Evolutionary conservation across 2,888 invertebrate genomes (phyloP).

Genomic region (Lasius fuliginosus): DNA sequence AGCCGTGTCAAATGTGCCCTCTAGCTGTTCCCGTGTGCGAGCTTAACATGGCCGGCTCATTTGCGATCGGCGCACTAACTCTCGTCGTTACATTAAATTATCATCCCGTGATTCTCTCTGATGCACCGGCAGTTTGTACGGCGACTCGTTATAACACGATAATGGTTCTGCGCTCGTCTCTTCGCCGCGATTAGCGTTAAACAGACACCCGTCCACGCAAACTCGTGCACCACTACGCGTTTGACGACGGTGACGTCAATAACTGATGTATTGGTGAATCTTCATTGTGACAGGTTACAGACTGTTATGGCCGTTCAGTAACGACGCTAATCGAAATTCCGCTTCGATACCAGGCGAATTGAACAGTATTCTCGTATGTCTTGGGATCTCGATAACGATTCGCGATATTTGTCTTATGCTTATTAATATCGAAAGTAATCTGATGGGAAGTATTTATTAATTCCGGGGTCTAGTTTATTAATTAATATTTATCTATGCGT

Average conservation of each 20-base stretch:
- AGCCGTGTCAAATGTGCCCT: conserved; percentile 80
- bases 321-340: conserved; percentile 42
- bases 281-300: conserved; percentile 53
- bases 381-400: conserved; percentile 17
- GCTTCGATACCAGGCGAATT: background rate
- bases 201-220: conserved; percentile 67
- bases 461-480: background rate
- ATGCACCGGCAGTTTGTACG: conserved; percentile 76
- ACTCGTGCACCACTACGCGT: conserved; percentile 57
- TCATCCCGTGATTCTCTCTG: conserved; percentile 77
- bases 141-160: conserved; percentile 77
- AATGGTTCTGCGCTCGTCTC: conserved; percentile 71
- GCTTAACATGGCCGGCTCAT: conserved; percentile 72
- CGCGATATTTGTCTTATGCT: background rate
- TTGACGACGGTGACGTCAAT: conserved; percentile 54
- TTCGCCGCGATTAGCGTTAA: conserved; percentile 66
- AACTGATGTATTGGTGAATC: conserved; percentile 54
- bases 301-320: conserved; percentile 52
- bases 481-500: background rate
- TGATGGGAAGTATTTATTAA: background rate
- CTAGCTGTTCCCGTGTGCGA: conserved; percentile 71
- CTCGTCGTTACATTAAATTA: conserved; percentile 82
- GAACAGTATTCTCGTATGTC: background rate
- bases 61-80: conserved; percentile 76
- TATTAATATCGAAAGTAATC: background rate